phyloP scores from a whole-genome alignment of 2,113 vertebrate genomes.

The Myocastor coypus region DNA sequence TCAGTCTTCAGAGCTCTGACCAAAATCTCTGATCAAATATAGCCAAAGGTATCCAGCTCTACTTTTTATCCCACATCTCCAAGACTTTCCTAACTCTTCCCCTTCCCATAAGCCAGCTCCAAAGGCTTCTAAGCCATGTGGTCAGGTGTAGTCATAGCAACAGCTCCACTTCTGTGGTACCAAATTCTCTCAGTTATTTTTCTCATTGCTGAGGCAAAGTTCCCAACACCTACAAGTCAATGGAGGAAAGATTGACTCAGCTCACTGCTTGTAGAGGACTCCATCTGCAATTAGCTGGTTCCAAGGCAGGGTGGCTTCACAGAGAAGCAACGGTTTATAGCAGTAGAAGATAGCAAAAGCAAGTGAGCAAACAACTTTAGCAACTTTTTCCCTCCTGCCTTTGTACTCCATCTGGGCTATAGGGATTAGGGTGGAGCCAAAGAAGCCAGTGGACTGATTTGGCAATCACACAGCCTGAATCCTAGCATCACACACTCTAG shows the following conservation, averaged over 20 bases:
- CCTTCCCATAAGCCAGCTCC: background rate
- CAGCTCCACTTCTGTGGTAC: background rate
- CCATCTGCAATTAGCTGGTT: background rate
- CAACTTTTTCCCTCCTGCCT: background rate
- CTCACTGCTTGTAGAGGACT: background rate
- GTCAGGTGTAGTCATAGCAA: background rate
- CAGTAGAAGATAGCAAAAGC: background rate
- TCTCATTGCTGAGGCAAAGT: background rate
- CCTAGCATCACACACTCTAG: background rate
- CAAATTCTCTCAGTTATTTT: background rate
- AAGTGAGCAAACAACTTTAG: background rate
- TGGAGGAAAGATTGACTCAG: background rate
- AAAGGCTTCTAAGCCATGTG: background rate
- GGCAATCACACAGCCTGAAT: background rate
- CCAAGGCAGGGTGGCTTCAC: background rate
- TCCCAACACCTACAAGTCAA: background rate
- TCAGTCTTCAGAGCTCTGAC: background rate
- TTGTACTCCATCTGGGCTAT: background rate
- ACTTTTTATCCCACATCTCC: background rate
- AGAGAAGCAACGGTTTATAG: background rate
- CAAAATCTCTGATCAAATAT: background rate
- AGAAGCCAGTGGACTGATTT: background rate
- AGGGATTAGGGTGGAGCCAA: background rate
- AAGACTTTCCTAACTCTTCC: background rate
- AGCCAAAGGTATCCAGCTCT: background rate